phyloP scores from a whole-genome alignment of 1,140 invertebrate genomes.

The Theocolax elegans region DNA sequence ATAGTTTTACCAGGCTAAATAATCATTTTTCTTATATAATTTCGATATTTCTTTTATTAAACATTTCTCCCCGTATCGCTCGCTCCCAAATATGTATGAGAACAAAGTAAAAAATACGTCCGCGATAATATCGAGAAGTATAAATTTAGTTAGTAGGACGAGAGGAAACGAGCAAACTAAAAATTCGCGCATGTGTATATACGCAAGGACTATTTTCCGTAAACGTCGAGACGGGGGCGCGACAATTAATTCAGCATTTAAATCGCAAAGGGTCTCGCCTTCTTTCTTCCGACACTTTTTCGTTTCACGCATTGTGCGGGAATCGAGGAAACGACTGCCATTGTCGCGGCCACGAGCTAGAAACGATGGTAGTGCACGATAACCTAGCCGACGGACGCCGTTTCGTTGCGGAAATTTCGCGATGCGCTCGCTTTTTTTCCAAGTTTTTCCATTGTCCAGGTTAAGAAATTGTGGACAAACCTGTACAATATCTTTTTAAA shows the following conservation, averaged over 20 bases:
- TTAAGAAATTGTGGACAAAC: background rate
- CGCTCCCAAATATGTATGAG: too few species aligned
- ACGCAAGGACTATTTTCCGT: too few species aligned
- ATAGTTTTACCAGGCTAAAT: too few species aligned
- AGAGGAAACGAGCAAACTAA: too few species aligned
- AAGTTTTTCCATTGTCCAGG: background rate
- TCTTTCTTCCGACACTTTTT: background rate
- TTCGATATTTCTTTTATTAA: too few species aligned
- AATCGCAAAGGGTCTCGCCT: constrained; percentile 38
- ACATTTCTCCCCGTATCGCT: too few species aligned
- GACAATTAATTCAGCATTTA: constrained; percentile 54
- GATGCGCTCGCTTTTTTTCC: constrained; percentile 3
- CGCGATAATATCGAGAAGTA: too few species aligned
- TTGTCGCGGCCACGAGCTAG: constrained; percentile 21
- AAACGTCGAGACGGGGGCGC: too few species aligned
- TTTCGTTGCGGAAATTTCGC: constrained; percentile 23
- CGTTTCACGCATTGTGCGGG: constrained; percentile 2
- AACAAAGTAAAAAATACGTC: too few species aligned
- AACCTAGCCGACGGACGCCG: background rate
- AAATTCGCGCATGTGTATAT: too few species aligned
- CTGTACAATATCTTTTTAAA: background rate
- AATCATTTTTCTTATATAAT: too few species aligned
- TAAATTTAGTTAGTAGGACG: too few species aligned
- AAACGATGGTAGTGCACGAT: constrained; percentile 23
- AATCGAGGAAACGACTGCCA: constrained; percentile 26